Evolutionary conservation across 2,888 invertebrate genomes (phyloP).

Genomic region (Schizotus pectinicornis): DNA sequence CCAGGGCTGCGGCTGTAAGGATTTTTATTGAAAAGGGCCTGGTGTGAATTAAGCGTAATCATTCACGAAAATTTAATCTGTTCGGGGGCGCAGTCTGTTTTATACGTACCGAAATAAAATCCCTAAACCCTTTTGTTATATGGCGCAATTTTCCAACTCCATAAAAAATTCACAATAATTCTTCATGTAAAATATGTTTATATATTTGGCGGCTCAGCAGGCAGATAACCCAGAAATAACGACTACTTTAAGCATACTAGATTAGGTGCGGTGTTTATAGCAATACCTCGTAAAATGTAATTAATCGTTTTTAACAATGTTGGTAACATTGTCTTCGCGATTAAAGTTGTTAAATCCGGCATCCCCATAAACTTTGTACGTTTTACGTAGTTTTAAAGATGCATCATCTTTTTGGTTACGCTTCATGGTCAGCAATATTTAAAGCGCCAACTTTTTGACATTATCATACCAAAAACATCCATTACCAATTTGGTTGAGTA

Average conservation of each 20-base stretch:
- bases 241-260: conserved; percentile 14
- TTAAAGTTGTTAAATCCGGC: background rate
- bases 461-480: conserved; percentile 20
- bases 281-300: background rate
- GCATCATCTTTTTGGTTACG: too few relatives aligned
- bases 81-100: conserved; percentile 4
- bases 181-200: conserved; percentile 20
- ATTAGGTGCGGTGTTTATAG: conserved; percentile 14
- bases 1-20: background rate
- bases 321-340: background rate
- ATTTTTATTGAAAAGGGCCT: conserved; percentile 8
- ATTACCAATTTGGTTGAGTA: conserved; percentile 42
- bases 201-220: conserved; percentile 22
- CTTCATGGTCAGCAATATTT: too few relatives aligned
- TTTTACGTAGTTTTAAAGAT: too few relatives aligned
- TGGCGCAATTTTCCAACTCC: conserved; percentile 8
- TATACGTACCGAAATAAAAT: conserved; percentile 1
- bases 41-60: conserved; percentile 10
- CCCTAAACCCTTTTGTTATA: conserved; percentile 12
- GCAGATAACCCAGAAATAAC: conserved; percentile 21
- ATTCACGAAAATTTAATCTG: conserved; percentile 5
- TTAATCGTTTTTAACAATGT: conserved; percentile 4
- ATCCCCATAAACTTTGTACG: too few relatives aligned
- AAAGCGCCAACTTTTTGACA: too few relatives aligned
- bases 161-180: conserved; percentile 13